phyloP scores from a whole-genome alignment of 2,888 invertebrate genomes.

The Volucella bombylans region DNA sequence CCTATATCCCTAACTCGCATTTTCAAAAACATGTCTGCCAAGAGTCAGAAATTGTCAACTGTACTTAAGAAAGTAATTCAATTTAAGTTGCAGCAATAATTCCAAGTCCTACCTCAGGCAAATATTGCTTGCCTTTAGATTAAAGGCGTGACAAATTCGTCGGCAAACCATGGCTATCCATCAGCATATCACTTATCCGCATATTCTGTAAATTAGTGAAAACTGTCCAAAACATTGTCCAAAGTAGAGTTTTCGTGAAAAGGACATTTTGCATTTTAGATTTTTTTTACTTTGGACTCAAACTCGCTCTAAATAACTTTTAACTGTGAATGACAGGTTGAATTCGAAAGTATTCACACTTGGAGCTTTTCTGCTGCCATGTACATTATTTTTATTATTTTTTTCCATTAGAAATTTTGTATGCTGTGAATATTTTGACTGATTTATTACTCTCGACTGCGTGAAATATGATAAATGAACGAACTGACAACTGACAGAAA shows the following conservation, averaged over 20 bases:
- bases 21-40: too few species aligned
- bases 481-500: neutral
- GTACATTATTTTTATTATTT: neutral
- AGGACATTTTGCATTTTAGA: conserved; percentile 5
- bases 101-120: too few species aligned
- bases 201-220: conserved; percentile 16
- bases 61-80: too few species aligned
- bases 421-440: conserved; percentile 39
- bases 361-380: conserved; percentile 14
- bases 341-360: conserved; percentile 22
- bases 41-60: too few species aligned
- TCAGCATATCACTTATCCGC: neutral
- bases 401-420: conserved; percentile 14
- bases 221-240: conserved; percentile 4
- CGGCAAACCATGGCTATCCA: too few species aligned
- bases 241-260: conserved; percentile 6
- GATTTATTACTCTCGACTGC: conserved; percentile 41
- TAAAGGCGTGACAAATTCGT: too few species aligned
- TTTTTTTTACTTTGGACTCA: neutral
- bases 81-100: too few species aligned
- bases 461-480: neutral
- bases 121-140: too few species aligned
- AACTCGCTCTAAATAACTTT: conserved; percentile 28
- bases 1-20: too few species aligned
- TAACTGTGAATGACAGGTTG: conserved; percentile 46